Percentiles rank a stretch among this genome's conserved stretches.
Conservation (phyloP, 2,113 vertebrate genomes). For the Maccullochella peelii region DNA sequence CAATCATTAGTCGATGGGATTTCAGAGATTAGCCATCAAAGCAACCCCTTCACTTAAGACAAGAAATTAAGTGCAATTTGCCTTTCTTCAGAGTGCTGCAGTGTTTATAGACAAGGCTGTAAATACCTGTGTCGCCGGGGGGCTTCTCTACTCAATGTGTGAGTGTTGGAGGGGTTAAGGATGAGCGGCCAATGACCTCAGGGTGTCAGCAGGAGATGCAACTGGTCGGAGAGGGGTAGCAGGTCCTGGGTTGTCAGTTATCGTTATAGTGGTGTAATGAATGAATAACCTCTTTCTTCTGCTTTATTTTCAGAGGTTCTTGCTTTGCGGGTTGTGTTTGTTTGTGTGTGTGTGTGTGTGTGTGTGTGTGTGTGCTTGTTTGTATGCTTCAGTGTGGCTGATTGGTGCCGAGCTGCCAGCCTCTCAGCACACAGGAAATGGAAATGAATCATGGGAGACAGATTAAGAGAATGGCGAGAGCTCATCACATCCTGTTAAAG, state of each 20-base stretch:
- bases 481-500: conserved; percentile 81
- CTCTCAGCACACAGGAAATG: conserved; percentile 74
- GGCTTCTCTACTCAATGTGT: conserved; percentile 22
- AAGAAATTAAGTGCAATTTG: conserved; percentile 52
- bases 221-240: conserved; percentile 18
- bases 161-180: conserved; percentile 48
- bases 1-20: conserved; percentile 65
- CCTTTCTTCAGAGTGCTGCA: conserved; percentile 22
- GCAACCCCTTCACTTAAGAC: conserved; percentile 52
- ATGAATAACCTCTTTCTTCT: conserved; percentile 49
- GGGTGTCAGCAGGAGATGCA: conserved; percentile 39
- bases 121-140: conserved; percentile 54
- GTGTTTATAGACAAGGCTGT: conserved; percentile 53
- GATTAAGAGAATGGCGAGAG: conserved; percentile 77
- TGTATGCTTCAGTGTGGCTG: conserved; percentile 51
- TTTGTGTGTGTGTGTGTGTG: conserved; percentile 35
- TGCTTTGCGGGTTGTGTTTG: conserved; percentile 35
- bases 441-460: conserved; percentile 79
- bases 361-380: conserved; percentile 44
- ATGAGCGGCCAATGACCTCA: conserved; percentile 49
- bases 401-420: conserved; percentile 63
- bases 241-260: conserved; percentile 24
- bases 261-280: conserved; percentile 49
- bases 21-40: conserved; percentile 68
- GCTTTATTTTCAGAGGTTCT: conserved; percentile 40